Evolutionary conservation across 2,113 vertebrate species (phyloP), one percentile per base, ranked within the genome.

Genomic region (Tinamus guttatus): DNA sequence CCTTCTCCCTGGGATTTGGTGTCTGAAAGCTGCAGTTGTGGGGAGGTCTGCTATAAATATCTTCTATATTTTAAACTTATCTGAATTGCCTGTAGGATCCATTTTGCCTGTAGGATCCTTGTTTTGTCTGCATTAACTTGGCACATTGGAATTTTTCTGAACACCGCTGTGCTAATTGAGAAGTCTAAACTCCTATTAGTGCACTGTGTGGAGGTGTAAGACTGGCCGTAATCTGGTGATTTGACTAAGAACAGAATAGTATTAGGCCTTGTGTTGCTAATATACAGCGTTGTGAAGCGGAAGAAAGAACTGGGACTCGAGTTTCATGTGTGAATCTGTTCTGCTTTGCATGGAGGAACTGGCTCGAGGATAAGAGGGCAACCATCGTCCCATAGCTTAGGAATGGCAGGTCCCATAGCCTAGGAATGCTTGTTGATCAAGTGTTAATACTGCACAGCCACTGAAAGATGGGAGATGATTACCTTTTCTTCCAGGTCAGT

Each of bases 141-240:
- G 32, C 70, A 79, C 45, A 85, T 77, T 74, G 36, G 21, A 90
- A 81, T 81, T 41, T 94, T 56, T 52, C 94, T 78, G 90, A 81
- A 75, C 34, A 93, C 76, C 16, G 22, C 54, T 88, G 64, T 92
- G 83, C 59, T 97, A 94, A 94, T 86, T 90, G 73, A 74, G 76
- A 94, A 77, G 56, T 49, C 68, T 90, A 74, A 93, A 96, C 94
- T 94, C 94, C 68, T 81, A 41, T 93, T 73, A 70, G 0, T 64
- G 18, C 24, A 41, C 73, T 77, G 16, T 90, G 82, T 1, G 11
- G 90, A 93, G 83, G 76, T 86, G 76, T 92, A 95, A 96, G 64
- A 28, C 76, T 92, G 52, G 41, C 41, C 14, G 7, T 94, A 93
- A 95, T 83, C 95, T 90, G 73, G 16, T 74, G 77, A 58, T 70